Evolutionary conservation across 2,113 vertebrate genomes (phyloP).

Genomic region (Tychaedon coryphoeus): DNA sequence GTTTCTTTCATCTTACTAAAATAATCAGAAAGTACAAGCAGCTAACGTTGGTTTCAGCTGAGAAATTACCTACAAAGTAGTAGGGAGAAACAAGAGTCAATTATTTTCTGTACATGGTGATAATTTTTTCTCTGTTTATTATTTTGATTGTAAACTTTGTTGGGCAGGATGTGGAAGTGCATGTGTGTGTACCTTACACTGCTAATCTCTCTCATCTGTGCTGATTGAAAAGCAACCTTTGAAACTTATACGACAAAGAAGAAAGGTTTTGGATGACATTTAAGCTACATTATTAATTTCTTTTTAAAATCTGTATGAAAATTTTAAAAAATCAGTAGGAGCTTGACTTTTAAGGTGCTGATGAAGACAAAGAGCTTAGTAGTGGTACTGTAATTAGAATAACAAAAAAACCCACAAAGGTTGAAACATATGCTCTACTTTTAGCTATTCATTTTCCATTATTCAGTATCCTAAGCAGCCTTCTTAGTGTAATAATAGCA

Average conservation of each 20-base stretch:
- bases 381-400: background rate
- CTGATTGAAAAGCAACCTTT: background rate
- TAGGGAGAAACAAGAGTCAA: background rate
- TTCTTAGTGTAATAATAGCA: background rate
- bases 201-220: background rate
- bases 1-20: background rate
- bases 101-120: background rate
- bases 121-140: background rate
- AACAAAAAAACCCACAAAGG: background rate
- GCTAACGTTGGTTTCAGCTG: background rate
- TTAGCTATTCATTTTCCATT: background rate
- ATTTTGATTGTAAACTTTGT: background rate
- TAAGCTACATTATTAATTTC: background rate
- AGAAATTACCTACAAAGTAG: background rate
- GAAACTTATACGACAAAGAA: background rate
- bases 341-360: background rate
- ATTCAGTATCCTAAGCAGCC: background rate
- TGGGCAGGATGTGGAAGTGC: background rate
- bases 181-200: background rate
- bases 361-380: background rate
- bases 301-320: background rate
- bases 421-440: background rate
- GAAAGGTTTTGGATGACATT: background rate
- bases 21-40: background rate
- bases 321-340: background rate